A percentile compares a stretch with the other conserved stretches of the same genome.
These are phyloP conservation scores for Apistogramma diplotaenia DNA, from an alignment of 2,113 vertebrate genomes.

Conservation along the genomic window DNA sequence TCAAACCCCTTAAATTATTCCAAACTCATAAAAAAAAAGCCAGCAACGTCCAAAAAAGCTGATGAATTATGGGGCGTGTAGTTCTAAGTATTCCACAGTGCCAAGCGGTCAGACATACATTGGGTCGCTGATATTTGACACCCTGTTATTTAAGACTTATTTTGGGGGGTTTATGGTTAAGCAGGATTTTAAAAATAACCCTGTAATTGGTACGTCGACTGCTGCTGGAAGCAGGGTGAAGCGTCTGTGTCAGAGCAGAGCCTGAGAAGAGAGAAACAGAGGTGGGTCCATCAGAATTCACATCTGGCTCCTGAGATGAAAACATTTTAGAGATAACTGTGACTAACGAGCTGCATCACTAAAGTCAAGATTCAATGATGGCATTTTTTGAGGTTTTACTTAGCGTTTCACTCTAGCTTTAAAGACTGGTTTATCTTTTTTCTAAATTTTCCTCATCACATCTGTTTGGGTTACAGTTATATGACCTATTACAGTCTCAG, in stretches of 20 bases:
- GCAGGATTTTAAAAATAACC: constrained; percentile 66
- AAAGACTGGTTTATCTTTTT: not conserved
- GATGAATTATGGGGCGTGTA: constrained; percentile 35
- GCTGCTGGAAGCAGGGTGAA: constrained; percentile 9
- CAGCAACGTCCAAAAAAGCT: not conserved
- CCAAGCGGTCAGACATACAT: not conserved
- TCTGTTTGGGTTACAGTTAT: not conserved
- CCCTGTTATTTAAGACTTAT: constrained; percentile 72
- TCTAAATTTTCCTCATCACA: not conserved
- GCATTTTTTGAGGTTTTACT: constrained; percentile 6
- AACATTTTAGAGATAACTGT: constrained; percentile 10
- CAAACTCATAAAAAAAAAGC: not conserved
- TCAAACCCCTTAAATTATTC: not conserved
- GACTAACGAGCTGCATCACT: constrained; percentile 36
- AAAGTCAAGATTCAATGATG: not conserved
- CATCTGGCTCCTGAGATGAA: constrained; percentile 47
- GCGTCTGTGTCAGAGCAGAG: not conserved
- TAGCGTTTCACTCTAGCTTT: not conserved
- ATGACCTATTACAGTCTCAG: not conserved
- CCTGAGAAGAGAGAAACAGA: not conserved
- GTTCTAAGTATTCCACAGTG: constrained; percentile 1
- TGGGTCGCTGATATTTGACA: constrained; percentile 41
- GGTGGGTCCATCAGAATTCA: constrained; percentile 1
- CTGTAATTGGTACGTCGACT: constrained; percentile 61
- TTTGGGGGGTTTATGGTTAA: constrained; percentile 51